Evolutionary conservation across 2,113 vertebrate genomes (phyloP).

Genomic region (Raphicerus campestris): DNA sequence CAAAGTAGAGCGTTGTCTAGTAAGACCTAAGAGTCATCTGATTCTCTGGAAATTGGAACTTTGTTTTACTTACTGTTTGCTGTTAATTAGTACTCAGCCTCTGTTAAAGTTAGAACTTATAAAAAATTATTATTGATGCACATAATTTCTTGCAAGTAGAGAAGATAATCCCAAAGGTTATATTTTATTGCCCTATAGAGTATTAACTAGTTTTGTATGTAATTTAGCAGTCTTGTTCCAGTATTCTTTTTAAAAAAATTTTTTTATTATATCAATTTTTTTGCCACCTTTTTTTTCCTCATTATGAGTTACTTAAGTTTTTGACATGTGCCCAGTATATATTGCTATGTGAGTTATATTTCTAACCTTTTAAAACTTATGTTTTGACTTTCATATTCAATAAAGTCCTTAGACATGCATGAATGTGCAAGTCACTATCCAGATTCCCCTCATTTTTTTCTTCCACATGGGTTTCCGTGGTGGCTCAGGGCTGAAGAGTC

Average conservation of each 20-base stretch:
- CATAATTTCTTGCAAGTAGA: background rate
- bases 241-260: background rate
- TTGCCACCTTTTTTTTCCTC: background rate
- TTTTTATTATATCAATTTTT: background rate
- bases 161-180: background rate
- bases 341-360: background rate
- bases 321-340: background rate
- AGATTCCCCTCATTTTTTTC: background rate
- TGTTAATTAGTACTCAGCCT: background rate
- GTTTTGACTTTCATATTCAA: background rate
- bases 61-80: background rate
- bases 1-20: background rate
- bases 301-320: background rate
- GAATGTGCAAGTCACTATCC: background rate
- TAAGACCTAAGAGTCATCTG: background rate
- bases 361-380: constrained; percentile 34
- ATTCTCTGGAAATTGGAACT: background rate
- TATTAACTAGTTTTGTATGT: background rate
- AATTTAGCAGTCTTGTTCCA: background rate
- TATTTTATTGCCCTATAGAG: background rate
- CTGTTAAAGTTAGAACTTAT: background rate
- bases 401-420: background rate
- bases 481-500: background rate
- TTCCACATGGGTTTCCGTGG: background rate
- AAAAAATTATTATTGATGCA: background rate